phyloP scores from a whole-genome alignment of 2,113 vertebrate species.

The Hypanus sabinus region DNA sequence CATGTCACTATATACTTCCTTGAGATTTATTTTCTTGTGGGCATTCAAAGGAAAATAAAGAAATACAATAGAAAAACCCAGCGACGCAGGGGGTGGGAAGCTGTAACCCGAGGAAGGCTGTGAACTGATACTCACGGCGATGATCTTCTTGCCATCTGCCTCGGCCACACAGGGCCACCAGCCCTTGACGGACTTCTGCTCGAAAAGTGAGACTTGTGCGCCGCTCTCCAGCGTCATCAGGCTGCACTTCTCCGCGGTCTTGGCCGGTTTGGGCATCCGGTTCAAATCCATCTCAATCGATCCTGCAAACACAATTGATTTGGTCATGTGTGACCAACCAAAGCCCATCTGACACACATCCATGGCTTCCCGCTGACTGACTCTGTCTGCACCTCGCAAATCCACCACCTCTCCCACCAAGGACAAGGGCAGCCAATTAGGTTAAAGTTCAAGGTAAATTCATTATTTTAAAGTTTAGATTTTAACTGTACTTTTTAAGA shows the following conservation, averaged over 20 bases:
- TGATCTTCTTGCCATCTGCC: conserved; percentile 55
- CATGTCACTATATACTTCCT: too few relatives aligned
- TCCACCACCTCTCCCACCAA: too few relatives aligned
- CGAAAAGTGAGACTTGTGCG: conserved; percentile 77
- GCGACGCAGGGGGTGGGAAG: not conserved
- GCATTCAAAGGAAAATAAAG: too few relatives aligned
- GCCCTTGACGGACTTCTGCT: conserved; percentile 86
- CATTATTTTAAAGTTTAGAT: too few relatives aligned
- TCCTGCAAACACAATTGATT: conserved; percentile 52
- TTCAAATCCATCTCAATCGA: conserved; percentile 86
- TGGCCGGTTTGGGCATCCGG: conserved; percentile 80
- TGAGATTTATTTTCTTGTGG: too few relatives aligned
- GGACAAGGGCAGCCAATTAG: too few relatives aligned
- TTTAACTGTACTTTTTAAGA: too few relatives aligned
- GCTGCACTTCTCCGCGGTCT: conserved; percentile 75
- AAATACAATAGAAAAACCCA: too few relatives aligned
- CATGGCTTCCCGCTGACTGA: not conserved
- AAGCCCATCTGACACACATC: too few relatives aligned
- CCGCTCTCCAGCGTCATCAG: conserved; percentile 63
- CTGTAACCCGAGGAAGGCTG: not conserved
- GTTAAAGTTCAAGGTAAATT: too few relatives aligned
- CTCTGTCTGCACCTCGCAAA: too few relatives aligned
- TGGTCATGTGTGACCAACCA: not conserved
- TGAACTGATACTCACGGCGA: conserved; percentile 62
- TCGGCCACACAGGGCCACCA: conserved; percentile 88